Base-by-base conservation (phyloP, 2,888 invertebrate species). In the Athalia cordata region DNA sequence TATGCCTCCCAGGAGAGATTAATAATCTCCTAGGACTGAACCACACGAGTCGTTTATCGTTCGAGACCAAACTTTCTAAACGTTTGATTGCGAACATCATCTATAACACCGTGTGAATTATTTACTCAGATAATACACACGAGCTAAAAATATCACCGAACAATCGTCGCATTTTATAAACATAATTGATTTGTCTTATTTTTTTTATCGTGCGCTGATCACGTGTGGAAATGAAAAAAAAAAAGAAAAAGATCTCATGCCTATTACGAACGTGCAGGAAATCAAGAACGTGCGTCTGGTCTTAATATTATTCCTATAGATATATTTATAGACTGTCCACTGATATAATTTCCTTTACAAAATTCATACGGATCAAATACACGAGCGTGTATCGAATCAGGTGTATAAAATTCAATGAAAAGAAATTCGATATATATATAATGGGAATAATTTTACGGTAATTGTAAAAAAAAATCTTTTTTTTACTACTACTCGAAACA, bases 1-100 rank as follows among this genome's bases (percentile, higher is more conserved):
- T 45, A 72, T 72, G 45, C 57, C 8, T 47, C 72, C 72, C 72
- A 29, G 7, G 72, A 72, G 72, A 29, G 59, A 72, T 72, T 59
- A 11, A 29, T 5, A 43, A 11, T 47, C 8, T 47, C 11, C 8
- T 5, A 15, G 13, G 15, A 5, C 9, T 5, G 3, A 68, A 9
- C 13, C 59, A 57, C 13, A 57, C 13, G 7, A 59, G 72, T 72
- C 59, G 72, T 72, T 72, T 72, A 47, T n/a, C 15, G 8, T 13
- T 45, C 55, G 29, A 13, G 52, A 5, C n/a, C 49, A 15, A 4
- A 62, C 55, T 70, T 70, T 59, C 59, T 59, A 5, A 13, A 29
- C 57, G 15, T 57, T 57, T 72, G 59, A 57, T 72, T 59, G 47
- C 6, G n/a, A n/a, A 29, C 29, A 29, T 29, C 29, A 29, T 29